A percentile compares a stretch with the other conserved stretches of the same genome.
These are phyloP conservation scores for Phyllotreta striolata DNA, from an alignment of 2,888 invertebrate species.

Conservation along the genomic window DNA sequence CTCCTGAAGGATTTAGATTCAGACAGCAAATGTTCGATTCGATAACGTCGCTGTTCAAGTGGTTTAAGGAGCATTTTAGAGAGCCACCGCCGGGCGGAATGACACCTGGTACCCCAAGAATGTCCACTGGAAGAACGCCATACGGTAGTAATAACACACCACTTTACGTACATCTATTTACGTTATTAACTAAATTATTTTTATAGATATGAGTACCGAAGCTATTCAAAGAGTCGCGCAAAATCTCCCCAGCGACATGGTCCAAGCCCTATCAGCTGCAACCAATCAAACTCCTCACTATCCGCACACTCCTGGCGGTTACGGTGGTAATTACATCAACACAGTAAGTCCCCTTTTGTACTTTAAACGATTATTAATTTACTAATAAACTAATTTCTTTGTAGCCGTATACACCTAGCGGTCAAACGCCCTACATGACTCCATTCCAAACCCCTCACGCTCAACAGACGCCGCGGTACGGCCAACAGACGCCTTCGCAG, in stretches of 20 bases:
- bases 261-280: conserved; percentile 75
- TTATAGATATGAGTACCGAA: conserved; percentile 68
- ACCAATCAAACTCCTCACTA: conserved; percentile 75
- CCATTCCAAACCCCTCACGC: conserved; percentile 81
- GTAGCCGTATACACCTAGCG: conserved; percentile 86
- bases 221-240: conserved; percentile 77
- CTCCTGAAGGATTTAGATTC: conserved; percentile 93
- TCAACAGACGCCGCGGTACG: conserved; percentile 74
- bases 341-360: conserved; percentile 63
- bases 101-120: conserved; percentile 78
- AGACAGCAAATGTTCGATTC: conserved; percentile 88
- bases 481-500: conserved; percentile 61
- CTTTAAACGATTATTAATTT: background rate
- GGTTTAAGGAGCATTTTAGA: conserved; percentile 98
- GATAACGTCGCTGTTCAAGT: conserved; percentile 81
- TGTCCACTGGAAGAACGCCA: conserved; percentile 67
- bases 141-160: conserved; percentile 49
- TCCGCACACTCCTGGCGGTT: conserved; percentile 79
- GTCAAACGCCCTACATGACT: conserved; percentile 94
- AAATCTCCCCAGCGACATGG: conserved; percentile 74
- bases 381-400: conserved; percentile 31
- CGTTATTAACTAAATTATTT: conserved; percentile 10
- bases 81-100: conserved; percentile 82
- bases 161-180: background rate
- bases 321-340: conserved; percentile 75